phyloP scores from a whole-genome alignment of 2,888 invertebrate genomes.

The Caenorhabditis sulstoni region DNA sequence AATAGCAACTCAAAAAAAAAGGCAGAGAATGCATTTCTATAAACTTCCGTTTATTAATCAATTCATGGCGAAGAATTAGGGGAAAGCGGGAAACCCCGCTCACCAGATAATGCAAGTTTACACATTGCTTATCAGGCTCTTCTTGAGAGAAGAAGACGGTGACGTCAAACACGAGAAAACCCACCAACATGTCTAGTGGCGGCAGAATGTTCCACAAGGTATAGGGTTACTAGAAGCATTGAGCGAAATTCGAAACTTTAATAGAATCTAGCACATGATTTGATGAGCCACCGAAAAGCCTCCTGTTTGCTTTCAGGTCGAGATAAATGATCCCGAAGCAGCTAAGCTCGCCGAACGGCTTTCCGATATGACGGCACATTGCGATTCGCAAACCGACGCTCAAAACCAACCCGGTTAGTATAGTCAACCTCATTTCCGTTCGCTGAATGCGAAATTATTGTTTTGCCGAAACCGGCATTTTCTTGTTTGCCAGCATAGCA shows the following conservation, averaged over 20 bases:
- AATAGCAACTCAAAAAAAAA: background rate
- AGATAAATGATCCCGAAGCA: conserved; percentile 64
- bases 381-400: conserved; percentile 36
- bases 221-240: conserved; percentile 25
- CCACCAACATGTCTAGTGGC: conserved; percentile 11
- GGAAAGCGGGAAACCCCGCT: conserved; percentile 1
- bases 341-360: conserved; percentile 64
- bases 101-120: background rate
- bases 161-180: conserved; percentile 13
- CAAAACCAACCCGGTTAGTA: conserved; percentile 58
- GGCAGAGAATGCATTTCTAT: background rate
- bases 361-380: conserved; percentile 65
- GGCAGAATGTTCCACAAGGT: conserved; percentile 10
- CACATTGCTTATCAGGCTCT: background rate
- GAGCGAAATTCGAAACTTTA: conserved; percentile 41
- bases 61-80: background rate
- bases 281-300: too few relatives aligned
- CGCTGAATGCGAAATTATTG: background rate
- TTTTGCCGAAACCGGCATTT: background rate
- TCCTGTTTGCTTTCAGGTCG: conserved; percentile 61
- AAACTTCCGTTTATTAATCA: conserved; percentile 6
- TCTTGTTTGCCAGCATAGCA: background rate
- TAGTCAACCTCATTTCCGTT: background rate
- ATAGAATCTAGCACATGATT: conserved; percentile 32
- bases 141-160: background rate